Conservation (phyloP, 2,888 invertebrate genomes). For the Seira sanloemensis region DNA sequence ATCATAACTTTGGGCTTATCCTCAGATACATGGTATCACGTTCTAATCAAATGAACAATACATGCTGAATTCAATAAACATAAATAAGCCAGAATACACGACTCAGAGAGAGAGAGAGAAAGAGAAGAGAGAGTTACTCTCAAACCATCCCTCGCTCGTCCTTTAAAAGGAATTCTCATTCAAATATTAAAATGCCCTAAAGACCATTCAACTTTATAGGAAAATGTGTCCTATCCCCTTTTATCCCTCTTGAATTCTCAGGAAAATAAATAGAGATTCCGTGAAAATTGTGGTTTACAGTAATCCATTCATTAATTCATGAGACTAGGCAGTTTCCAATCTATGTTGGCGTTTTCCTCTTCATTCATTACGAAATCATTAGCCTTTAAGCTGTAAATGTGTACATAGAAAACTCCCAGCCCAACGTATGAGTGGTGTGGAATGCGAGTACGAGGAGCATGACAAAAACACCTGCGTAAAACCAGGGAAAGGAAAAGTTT, state of each 20-base stretch:
- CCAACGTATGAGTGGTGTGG: background rate
- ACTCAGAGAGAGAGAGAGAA: background rate
- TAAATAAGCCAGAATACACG: background rate
- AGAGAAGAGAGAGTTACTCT: background rate
- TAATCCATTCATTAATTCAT: conserved; percentile 41
- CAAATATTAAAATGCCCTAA: background rate
- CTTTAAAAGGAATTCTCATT: background rate
- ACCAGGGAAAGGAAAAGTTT: background rate
- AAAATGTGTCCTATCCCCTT: background rate
- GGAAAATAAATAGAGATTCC: background rate
- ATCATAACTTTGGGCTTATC: conserved; percentile 40
- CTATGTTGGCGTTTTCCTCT: background rate
- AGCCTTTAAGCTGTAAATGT: background rate
- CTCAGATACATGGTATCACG: background rate
- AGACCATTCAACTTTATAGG: background rate
- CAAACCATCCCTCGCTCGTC: background rate
- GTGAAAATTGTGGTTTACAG: conserved; percentile 26
- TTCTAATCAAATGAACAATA: background rate
- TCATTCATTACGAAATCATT: background rate
- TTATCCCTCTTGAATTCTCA: background rate
- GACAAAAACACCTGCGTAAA: background rate
- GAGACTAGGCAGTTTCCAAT: background rate
- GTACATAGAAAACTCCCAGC: too few species aligned
- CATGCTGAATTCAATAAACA: background rate
- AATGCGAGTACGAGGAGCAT: background rate